Evolutionary conservation across 2,888 invertebrate genomes (phyloP), one percentile per base, ranked within the genome.

Genomic region (Cancer borealis): DNA sequence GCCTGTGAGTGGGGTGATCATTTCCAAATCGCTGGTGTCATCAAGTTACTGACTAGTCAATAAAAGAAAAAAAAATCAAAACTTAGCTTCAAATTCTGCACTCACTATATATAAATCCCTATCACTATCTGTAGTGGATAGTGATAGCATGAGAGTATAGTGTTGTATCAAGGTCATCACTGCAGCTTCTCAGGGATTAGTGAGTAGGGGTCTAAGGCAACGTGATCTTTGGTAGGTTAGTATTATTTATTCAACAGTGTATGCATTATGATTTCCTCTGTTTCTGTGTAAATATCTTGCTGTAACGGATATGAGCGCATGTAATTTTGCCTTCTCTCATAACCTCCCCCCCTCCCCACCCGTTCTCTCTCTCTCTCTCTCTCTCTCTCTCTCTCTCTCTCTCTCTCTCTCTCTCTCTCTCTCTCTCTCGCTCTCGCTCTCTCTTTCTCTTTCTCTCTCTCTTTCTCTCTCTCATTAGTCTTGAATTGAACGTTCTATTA

Each of bases 401-500:
- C 60, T 60, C 90, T 90, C 54, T 60, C 90, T 90, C 54, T 60
- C 30, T 90, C 90, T 90, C 54, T 90, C 90, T 90, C 54, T 90
- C 90, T 90, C 54, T 90, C 90, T 90, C 90, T 90, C 54, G 54
- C 90, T 90, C 54, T 90, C 90, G 54, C 73, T 92, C 73, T 92
- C 92, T 92, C 73, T 79, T 21, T 92, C 92, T 92, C 92, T 92
- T 79, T 92, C 60, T 92, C 92, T 92, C 92, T 90, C 60, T 66
- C 14, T 66, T 14, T 91, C 91, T 66, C 45, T 26, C 54, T 90
- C 46, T 45, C 45, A 21, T 6, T 88, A 39, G 21, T 45, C 45
- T 88, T 30, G 30, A 21, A 66, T n/a, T 66, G n/a, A 66, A n/a
- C 6, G n/a, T n/a, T 66, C 66, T n/a, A 66, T 66, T 66, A 66